Evolutionary conservation across 23 tunicate genomes (phyloP).

Genomic region (Styela clava): DNA sequence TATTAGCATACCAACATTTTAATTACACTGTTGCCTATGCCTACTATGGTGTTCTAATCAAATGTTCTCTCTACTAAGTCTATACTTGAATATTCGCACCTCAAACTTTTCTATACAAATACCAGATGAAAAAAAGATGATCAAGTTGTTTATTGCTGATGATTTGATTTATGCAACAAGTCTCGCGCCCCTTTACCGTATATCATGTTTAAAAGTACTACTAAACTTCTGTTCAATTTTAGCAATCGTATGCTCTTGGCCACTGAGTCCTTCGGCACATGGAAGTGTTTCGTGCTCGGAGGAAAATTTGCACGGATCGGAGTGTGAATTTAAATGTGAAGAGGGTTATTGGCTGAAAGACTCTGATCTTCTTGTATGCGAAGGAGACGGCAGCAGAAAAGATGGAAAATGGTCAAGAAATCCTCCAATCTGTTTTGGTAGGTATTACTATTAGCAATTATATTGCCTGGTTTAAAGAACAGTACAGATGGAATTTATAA

Average conservation of each 20-base stretch:
- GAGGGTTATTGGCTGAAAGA: constrained; percentile 37
- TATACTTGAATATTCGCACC: no score
- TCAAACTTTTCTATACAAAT: no score
- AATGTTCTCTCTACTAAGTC: no score
- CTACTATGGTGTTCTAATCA: no score
- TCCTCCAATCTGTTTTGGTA: constrained; percentile 34
- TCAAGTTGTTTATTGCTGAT: no score
- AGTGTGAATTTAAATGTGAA: constrained; percentile 31
- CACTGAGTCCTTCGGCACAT: constrained; percentile 21
- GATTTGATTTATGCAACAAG: no score
- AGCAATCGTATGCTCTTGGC: constrained; percentile 38
- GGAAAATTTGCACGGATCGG: constrained; percentile 22
- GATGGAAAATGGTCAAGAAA: constrained; percentile 40
- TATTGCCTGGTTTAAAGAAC: not conserved
- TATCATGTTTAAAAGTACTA: no score
- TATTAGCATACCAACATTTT: no score
- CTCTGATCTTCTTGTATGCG: not conserved
- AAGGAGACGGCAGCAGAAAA: constrained; percentile 1
- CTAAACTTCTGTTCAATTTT: no score
- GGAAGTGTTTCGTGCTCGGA: constrained; percentile 46
- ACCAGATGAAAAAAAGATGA: no score
- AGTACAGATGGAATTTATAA: not conserved
- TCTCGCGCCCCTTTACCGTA: no score
- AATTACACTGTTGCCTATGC: no score
- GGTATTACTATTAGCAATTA: not conserved